These are phyloP conservation scores for Adelphocoris suturalis DNA, from an alignment of 2,888 invertebrate species.

Conservation along the genomic window DNA sequence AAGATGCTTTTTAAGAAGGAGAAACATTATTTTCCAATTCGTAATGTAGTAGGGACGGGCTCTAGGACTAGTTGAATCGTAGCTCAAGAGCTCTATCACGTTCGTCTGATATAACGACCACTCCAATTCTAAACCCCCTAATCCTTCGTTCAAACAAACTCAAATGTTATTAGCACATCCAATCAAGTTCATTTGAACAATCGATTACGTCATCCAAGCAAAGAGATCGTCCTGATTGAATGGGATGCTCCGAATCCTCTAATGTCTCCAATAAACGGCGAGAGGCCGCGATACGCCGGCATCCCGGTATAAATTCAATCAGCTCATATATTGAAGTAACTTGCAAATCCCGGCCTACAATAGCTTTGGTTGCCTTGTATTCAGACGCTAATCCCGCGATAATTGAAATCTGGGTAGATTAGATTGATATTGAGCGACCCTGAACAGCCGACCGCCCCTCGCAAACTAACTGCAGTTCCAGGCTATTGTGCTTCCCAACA, in stretches of 20 bases:
- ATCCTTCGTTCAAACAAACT: background rate
- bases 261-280: background rate
- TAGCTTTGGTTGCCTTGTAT: constrained; percentile 39
- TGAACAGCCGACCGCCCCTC: background rate
- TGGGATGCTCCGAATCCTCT: background rate
- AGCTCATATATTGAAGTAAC: constrained; percentile 42
- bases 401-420: constrained; percentile 54
- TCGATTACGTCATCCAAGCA: background rate
- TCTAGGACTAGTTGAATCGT: too few relatives aligned
- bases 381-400: constrained; percentile 40
- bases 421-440: constrained; percentile 46
- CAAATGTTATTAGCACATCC: constrained; percentile 17
- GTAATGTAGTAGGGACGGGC: too few relatives aligned
- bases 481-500: constrained; percentile 19
- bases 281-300: constrained; percentile 9
- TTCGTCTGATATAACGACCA: too few relatives aligned
- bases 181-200: constrained; percentile 6
- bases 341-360: constrained; percentile 51
- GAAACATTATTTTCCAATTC: too few relatives aligned
- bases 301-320: constrained; percentile 42
- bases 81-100: too few relatives aligned
- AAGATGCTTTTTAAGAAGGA: too few relatives aligned
- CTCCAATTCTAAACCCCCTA: background rate
- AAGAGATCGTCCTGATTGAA: constrained; percentile 21
- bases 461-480: constrained; percentile 34